These are phyloP conservation scores for Anoplophora glabripennis DNA, from an alignment of 1,140 invertebrate genomes.

Conservation along the genomic window DNA sequence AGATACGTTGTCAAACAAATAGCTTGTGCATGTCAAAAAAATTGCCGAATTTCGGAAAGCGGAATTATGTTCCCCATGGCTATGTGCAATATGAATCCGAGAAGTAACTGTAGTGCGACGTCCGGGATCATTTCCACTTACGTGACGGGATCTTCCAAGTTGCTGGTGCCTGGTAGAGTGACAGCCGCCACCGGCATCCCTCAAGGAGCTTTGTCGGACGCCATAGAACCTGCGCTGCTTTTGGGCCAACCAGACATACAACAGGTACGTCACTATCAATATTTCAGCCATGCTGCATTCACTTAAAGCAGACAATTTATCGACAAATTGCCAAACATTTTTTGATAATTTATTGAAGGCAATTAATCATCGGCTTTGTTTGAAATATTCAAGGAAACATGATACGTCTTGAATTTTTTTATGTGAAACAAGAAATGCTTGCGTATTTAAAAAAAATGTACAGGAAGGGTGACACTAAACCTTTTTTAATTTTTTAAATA, in stretches of 20 bases:
- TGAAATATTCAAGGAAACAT: not conserved
- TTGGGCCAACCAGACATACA: constrained; percentile 39
- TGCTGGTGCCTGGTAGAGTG: constrained; percentile 43
- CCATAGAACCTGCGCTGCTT: constrained; percentile 38
- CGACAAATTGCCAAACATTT: too few relatives aligned
- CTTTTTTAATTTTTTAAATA: too few relatives aligned
- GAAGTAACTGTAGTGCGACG: not conserved
- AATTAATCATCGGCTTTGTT: too few relatives aligned
- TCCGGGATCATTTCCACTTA: constrained; percentile 18
- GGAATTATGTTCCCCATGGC: constrained; percentile 10
- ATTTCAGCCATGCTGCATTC: too few relatives aligned
- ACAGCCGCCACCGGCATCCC: constrained; percentile 37
- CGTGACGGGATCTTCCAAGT: constrained; percentile 33
- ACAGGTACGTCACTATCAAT: constrained; percentile 34
- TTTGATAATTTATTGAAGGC: too few relatives aligned
- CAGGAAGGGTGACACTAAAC: too few relatives aligned
- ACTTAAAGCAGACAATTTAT: too few relatives aligned
- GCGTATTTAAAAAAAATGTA: too few relatives aligned
- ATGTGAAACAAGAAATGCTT: too few relatives aligned
- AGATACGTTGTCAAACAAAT: not conserved
- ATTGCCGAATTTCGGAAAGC: constrained; percentile 2
- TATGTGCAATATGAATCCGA: constrained; percentile 1
- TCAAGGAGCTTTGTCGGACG: constrained; percentile 38
- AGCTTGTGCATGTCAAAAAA: not conserved
- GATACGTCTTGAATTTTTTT: not conserved